These are phyloP conservation scores for Gymnorhina tibicen DNA, from an alignment of 2,113 vertebrate species.

Conservation along the genomic window DNA sequence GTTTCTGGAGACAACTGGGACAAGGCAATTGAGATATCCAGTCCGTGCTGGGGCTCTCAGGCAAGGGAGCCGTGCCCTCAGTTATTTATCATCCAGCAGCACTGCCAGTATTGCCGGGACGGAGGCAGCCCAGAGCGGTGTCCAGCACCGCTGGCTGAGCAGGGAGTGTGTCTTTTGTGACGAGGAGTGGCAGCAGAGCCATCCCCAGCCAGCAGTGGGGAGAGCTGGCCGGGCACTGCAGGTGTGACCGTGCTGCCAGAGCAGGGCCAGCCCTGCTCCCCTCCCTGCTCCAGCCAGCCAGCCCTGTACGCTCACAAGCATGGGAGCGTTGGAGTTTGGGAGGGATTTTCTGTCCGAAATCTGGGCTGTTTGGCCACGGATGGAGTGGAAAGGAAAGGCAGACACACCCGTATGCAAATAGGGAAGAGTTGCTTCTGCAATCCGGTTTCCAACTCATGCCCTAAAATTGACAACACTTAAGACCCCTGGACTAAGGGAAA, in stretches of 20 bases:
- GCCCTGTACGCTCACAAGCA: background rate
- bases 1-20: background rate
- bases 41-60: fast-evolving
- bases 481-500: background rate
- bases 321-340: background rate
- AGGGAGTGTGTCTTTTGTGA: background rate
- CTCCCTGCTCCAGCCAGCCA: background rate
- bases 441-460: background rate
- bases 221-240: fast-evolving
- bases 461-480: slow-evolving; percentile 13
- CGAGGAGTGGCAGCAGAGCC: background rate
- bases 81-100: background rate
- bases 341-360: background rate
- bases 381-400: background rate
- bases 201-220: background rate
- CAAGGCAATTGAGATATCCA: background rate
- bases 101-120: background rate
- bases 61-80: background rate
- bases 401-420: background rate
- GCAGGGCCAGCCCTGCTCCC: background rate
- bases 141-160: fast-evolving
- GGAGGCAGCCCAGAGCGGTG: background rate
- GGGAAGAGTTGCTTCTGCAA: background rate
- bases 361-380: background rate
- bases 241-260: background rate